A percentile compares a stretch with the other conserved stretches of the same genome.
Evolutionary conservation across 2,113 vertebrate genomes (phyloP).

Genomic region (Andinoacara biseriatus): DNA sequence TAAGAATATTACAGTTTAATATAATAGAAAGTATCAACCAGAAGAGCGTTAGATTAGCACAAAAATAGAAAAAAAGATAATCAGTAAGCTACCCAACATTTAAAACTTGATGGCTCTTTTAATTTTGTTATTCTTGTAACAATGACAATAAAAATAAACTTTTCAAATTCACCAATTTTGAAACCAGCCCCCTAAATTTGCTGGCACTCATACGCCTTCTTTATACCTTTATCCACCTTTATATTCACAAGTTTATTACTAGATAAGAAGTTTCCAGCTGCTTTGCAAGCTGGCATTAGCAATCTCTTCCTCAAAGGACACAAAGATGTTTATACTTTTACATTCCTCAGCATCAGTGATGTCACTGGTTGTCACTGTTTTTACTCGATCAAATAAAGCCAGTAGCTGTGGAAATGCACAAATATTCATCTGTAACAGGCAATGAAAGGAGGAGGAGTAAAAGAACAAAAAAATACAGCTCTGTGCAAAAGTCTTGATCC

Average conservation of each 20-base stretch:
- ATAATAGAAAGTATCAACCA: neutral
- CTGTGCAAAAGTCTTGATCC: neutral
- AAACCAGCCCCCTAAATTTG: too few species aligned
- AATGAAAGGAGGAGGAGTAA: neutral
- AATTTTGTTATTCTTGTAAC: too few species aligned
- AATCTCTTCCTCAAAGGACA: neutral
- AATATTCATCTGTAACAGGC: neutral
- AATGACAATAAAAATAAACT: neutral
- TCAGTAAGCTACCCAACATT: too few species aligned
- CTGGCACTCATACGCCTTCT: too few species aligned
- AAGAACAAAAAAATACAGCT: neutral
- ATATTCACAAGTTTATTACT: too few species aligned
- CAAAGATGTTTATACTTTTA: neutral
- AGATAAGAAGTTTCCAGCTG: too few species aligned
- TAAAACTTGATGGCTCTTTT: too few species aligned
- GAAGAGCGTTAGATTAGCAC: rapidly evolving
- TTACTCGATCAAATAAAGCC: neutral
- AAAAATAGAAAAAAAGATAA: neutral
- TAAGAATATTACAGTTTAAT: neutral
- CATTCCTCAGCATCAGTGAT: neutral
- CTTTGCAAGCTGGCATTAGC: too few species aligned
- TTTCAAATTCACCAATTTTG: too few species aligned
- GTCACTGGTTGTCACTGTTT: neutral
- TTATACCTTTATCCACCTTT: too few species aligned
- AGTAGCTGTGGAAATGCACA: neutral